Percentiles rank a stretch among this genome's conserved stretches.
phyloP scores from a whole-genome alignment of 1,140 invertebrate genomes.

The Hestina assimilis region DNA sequence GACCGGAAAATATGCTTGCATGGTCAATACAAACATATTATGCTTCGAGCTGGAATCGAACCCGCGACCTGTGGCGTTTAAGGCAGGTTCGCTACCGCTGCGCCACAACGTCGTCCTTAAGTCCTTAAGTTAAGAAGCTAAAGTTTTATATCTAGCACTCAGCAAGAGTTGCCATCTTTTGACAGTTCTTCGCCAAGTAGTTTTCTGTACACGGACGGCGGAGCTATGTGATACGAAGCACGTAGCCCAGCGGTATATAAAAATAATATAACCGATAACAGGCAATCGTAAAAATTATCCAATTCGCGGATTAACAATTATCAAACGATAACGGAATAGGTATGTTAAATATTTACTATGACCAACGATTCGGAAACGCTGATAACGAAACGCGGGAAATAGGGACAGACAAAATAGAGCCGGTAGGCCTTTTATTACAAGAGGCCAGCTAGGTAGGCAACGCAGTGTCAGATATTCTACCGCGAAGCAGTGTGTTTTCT shows the following conservation, averaged over 20 bases:
- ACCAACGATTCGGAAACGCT: too few species aligned
- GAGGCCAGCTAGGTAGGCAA: too few species aligned
- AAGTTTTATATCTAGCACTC: background rate
- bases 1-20: too few species aligned
- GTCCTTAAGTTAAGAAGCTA: too few species aligned
- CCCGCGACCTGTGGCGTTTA: too few species aligned
- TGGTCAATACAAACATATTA: too few species aligned
- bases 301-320: constrained; percentile 13
- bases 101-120: too few species aligned
- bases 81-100: too few species aligned
- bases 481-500: too few species aligned
- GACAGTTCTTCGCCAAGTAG: background rate
- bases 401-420: background rate
- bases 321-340: background rate
- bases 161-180: background rate
- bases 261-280: constrained; percentile 23
- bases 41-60: too few species aligned
- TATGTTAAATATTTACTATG: background rate
- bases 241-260: constrained; percentile 14
- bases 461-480: too few species aligned
- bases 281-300: constrained; percentile 21
- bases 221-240: constrained; percentile 18
- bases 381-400: constrained; percentile 1
- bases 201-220: background rate
- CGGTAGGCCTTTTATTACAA: too few species aligned